Evolutionary conservation across 2,113 vertebrate species (phyloP).

Genomic region (Zosterops lateralis): DNA sequence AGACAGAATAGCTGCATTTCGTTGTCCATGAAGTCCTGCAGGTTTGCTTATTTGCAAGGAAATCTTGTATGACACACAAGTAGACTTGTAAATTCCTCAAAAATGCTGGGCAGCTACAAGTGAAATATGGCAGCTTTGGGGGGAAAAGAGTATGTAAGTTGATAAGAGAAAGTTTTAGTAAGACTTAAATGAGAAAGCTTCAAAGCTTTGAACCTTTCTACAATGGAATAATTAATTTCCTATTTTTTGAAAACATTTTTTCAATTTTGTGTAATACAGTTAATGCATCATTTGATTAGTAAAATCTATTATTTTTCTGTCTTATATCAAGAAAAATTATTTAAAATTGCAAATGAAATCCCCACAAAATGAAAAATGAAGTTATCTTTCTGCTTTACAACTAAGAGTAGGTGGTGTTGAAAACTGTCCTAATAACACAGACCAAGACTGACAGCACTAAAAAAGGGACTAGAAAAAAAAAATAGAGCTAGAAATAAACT

Average conservation of each 20-base stretch:
- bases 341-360: not conserved
- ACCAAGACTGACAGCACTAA: constrained; percentile 40
- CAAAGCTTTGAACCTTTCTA: not conserved
- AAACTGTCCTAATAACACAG: constrained; percentile 53
- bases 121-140: not conserved
- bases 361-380: not conserved
- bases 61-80: not conserved
- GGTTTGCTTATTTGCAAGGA: not conserved
- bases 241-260: not conserved
- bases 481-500: constrained; percentile 47
- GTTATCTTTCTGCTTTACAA: constrained; percentile 13
- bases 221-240: not conserved
- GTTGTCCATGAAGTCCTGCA: not conserved
- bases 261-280: not conserved
- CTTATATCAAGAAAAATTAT: not conserved
- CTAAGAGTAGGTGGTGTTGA: constrained; percentile 5
- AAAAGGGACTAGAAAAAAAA: constrained; percentile 18
- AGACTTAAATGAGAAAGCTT: not conserved
- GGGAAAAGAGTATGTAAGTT: not conserved
- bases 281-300: not conserved
- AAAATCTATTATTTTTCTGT: not conserved
- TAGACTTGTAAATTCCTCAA: not conserved
- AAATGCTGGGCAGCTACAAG: not conserved
- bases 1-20: not conserved
- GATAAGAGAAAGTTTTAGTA: not conserved